Evolutionary conservation across 1,140 invertebrate genomes (phyloP), one percentile per base, ranked within the genome.

Genomic region (Xylocopa sonorina): DNA sequence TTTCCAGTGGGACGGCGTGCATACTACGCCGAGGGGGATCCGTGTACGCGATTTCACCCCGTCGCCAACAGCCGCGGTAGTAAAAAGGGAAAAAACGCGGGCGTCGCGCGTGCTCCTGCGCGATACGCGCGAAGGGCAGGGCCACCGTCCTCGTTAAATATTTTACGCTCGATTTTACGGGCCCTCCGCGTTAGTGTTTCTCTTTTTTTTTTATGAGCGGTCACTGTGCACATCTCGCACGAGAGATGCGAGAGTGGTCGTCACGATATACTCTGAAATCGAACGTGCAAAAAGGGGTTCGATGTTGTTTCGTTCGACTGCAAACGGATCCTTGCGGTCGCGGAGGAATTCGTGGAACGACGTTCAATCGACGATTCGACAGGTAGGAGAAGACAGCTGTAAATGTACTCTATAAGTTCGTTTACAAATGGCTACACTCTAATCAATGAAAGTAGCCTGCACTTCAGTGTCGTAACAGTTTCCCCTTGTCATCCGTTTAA

Each of bases 161-260:
- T 83, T 86, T 87, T 86, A 86, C 66, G 72, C 58, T 43, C 48
- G 73, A 78, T 83, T 83, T 83, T 85, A 86, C 51, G 83, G 41
- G 48, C 46, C 43, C 66, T 67, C 48, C 53, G 55, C 48, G 68
- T 34, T 41, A 12, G 48, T 53, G 55, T 80, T 73, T 71, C 46
- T 67, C 38, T 38, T 53, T 46, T 66, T 78, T n/a, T 77, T 82
- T 67, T 72, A 82, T 24, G 32, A 46, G n/a, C 67, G 73, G 66
- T 76, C 55, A 76, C 62, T 72, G 50, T 84, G 71, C 66, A n/a
- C n/a, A 50, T 41, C 38, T 34, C 41, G 50, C 68, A 75, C 41
- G 71, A 43, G 32, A 63, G 51, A 55, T 63, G 81, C 24, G 68
- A 77, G 84, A 84, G 57, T 68, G 43, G 57, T 48, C 46, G 82